Conservation (phyloP, 1,140 invertebrate species). For the Drosophila ficusphila region DNA sequence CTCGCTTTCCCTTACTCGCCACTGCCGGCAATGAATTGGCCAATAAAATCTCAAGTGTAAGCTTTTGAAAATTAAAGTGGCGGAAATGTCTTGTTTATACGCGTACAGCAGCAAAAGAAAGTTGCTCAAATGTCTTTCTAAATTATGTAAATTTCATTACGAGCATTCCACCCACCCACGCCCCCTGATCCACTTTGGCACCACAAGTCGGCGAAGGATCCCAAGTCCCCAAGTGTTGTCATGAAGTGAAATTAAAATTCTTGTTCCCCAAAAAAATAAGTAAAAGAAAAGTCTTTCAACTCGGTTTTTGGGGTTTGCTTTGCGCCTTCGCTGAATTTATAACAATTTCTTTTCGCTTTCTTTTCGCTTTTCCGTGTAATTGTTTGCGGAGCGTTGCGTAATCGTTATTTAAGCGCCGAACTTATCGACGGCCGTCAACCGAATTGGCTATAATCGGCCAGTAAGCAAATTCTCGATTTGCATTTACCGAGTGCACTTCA, state of each 20-base stretch:
- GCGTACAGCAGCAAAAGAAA: constrained; percentile 60
- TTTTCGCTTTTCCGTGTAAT: constrained; percentile 56
- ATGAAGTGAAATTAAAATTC: constrained; percentile 77
- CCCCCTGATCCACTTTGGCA: neutral
- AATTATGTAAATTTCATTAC: constrained; percentile 83
- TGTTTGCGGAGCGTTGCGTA: constrained; percentile 72
- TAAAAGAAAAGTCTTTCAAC: constrained; percentile 35
- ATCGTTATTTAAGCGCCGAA: constrained; percentile 70
- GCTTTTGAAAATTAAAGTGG: constrained; percentile 82
- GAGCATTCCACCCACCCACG: constrained; percentile 33
- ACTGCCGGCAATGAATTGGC: constrained; percentile 79
- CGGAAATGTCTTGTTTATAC: constrained; percentile 82
- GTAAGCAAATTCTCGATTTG: constrained; percentile 36
- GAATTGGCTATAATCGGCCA: constrained; percentile 55
- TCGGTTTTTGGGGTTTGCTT: constrained; percentile 45
- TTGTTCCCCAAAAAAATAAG: constrained; percentile 60
- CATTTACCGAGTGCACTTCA: constrained; percentile 34
- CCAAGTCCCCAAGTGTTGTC: constrained; percentile 25
- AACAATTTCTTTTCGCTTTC: constrained; percentile 59
- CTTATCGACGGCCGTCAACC: constrained; percentile 65
- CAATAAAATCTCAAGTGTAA: constrained; percentile 83
- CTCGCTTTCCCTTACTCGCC: constrained; percentile 15
- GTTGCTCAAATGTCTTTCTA: constrained; percentile 79
- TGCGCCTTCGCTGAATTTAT: constrained; percentile 31
- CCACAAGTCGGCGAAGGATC: constrained; percentile 12